Evolutionary conservation across 2,888 invertebrate species (phyloP).

Genomic region (Ochlodes sylvanus): DNA sequence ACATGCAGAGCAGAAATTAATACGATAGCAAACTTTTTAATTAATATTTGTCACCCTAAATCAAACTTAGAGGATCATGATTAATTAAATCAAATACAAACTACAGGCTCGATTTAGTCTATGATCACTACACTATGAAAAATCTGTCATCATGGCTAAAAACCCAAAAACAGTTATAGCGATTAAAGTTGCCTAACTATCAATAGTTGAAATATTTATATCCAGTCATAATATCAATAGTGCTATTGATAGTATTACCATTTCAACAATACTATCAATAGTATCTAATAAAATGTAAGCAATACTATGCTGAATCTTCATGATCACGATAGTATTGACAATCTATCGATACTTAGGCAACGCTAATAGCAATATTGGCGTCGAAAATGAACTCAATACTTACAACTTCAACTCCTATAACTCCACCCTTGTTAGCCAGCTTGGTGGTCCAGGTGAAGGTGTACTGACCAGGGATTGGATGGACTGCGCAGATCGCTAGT

Average conservation of each 20-base stretch:
- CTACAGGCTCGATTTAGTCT: background rate
- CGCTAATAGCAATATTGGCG: background rate
- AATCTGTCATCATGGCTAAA: background rate
- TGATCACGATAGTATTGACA: no score
- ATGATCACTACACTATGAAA: background rate
- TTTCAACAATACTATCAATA: no score
- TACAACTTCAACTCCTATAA: constrained; percentile 87
- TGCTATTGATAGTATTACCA: no score
- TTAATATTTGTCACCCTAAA: background rate
- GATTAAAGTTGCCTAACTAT: background rate
- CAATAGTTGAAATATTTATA: no score
- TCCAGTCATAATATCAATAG: no score
- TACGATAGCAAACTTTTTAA: background rate
- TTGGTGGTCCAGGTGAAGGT: constrained; percentile 98
- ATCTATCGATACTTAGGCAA: no score
- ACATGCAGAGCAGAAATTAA: background rate
- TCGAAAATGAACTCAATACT: constrained; percentile 52
- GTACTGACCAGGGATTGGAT: constrained; percentile 98
- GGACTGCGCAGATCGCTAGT: constrained; percentile 97
- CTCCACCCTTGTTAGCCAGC: constrained; percentile 93
- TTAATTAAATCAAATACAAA: background rate
- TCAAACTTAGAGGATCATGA: background rate
- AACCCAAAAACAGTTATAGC: background rate
- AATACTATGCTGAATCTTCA: no score
- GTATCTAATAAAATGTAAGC: no score